phyloP scores from a whole-genome alignment of 1,140 invertebrate genomes.

The Spodoptera litura region DNA sequence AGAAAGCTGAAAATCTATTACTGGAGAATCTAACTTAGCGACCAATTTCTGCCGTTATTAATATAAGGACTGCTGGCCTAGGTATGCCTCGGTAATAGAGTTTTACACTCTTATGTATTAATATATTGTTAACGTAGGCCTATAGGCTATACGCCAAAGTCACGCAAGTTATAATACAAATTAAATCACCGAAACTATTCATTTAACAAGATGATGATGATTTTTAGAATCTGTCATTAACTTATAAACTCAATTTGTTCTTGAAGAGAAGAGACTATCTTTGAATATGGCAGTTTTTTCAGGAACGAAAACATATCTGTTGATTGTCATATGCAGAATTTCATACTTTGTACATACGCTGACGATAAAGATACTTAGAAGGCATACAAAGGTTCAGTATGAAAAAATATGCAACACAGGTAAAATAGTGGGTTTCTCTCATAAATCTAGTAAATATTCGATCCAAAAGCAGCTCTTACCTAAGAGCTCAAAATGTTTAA shows the following conservation, averaged over 20 bases:
- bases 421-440: conserved; percentile 27
- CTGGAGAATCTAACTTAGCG: neutral
- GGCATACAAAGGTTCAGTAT: conserved; percentile 29
- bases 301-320: no score
- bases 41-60: neutral
- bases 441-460: conserved; percentile 47
- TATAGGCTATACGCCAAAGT: neutral
- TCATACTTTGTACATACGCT: neutral
- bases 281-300: no score
- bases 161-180: neutral
- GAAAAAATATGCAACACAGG: conserved; percentile 38
- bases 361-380: neutral
- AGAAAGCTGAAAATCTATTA: no score
- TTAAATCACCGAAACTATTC: neutral
- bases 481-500: conserved; percentile 57
- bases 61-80: neutral
- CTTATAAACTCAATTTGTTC: no score
- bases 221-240: neutral
- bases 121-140: neutral
- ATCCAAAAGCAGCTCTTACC: conserved; percentile 53
- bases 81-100: neutral
- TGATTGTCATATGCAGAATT: neutral
- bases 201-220: neutral
- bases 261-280: no score
- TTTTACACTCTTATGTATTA: neutral